Conservation (phyloP, 2,113 vertebrate species). For the Sceloporus tristichus region DNA sequence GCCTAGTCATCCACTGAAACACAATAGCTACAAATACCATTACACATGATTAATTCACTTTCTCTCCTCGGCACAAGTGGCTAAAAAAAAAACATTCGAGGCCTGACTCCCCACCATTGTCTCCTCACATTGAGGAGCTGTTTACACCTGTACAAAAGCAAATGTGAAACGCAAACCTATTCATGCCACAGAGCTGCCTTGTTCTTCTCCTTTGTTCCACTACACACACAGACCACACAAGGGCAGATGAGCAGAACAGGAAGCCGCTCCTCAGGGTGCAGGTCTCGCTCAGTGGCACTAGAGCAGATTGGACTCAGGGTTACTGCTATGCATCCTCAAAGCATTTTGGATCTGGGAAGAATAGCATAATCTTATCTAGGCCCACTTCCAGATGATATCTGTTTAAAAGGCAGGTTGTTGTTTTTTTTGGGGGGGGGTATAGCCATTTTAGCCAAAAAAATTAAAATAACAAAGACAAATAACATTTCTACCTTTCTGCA, state of each 20-base stretch:
- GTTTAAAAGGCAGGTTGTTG: too few species aligned
- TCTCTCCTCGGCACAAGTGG: neutral
- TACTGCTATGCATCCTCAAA: neutral
- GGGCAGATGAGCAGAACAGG: neutral
- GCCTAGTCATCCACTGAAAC: neutral
- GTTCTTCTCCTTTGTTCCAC: neutral
- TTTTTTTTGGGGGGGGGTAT: too few species aligned
- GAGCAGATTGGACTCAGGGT: neutral
- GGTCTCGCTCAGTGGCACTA: neutral
- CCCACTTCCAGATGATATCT: neutral
- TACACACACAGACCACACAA: neutral
- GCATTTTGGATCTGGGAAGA: neutral
- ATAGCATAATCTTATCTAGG: neutral
- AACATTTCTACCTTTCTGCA: neutral
- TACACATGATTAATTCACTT: neutral
- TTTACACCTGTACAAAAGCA: neutral
- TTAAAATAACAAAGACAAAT: too few species aligned
- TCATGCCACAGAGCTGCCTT: neutral
- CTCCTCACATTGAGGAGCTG: neutral
- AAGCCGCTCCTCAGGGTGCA: neutral
- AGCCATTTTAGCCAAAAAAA: too few species aligned
- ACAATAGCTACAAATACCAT: neutral
- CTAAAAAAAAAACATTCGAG: rapidly evolving
- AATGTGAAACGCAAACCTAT: neutral
- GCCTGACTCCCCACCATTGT: neutral